Conservation (phyloP, 23 tunicate genomes). For the Halocynthia aurantium region DNA sequence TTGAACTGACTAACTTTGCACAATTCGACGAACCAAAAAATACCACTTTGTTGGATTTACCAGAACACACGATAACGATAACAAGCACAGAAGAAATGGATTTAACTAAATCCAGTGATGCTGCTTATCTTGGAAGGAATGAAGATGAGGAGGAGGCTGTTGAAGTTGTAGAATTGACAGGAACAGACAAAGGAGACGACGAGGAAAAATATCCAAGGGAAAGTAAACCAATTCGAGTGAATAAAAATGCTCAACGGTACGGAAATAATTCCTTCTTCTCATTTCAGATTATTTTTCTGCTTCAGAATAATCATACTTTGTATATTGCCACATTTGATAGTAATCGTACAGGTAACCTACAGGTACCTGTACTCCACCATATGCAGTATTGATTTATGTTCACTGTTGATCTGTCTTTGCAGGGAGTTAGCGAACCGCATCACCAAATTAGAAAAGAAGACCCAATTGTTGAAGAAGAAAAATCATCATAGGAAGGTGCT, state of each 20-base stretch:
- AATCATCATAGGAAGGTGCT: slow-evolving; percentile 2
- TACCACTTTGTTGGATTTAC: slow-evolving; percentile 37
- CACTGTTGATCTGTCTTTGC: background rate
- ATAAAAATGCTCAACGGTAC: background rate
- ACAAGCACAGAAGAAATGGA: slow-evolving; percentile 45
- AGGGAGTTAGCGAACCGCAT: slow-evolving; percentile 14
- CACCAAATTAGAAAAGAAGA: slow-evolving; percentile 25
- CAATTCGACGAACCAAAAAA: slow-evolving; percentile 16
- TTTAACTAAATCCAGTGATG: background rate
- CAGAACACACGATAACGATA: slow-evolving; percentile 62
- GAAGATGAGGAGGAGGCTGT: slow-evolving; percentile 29
- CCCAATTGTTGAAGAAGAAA: slow-evolving; percentile 37
- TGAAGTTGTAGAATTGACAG: slow-evolving; percentile 31
- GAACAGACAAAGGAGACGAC: slow-evolving; percentile 32
- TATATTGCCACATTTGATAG: no score
- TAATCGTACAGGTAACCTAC: no score
- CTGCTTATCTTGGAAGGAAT: slow-evolving; percentile 17
- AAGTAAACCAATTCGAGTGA: slow-evolving; percentile 4
- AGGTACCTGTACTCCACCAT: no score
- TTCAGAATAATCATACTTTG: no score
- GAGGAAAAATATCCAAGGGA: slow-evolving; percentile 5
- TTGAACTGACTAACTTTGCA: slow-evolving; percentile 9
- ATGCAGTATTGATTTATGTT: background rate
- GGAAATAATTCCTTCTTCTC: background rate
- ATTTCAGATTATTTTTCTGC: background rate